Conservation (phyloP, 1,140 invertebrate species). For the Tetramorium parvispinum region DNA sequence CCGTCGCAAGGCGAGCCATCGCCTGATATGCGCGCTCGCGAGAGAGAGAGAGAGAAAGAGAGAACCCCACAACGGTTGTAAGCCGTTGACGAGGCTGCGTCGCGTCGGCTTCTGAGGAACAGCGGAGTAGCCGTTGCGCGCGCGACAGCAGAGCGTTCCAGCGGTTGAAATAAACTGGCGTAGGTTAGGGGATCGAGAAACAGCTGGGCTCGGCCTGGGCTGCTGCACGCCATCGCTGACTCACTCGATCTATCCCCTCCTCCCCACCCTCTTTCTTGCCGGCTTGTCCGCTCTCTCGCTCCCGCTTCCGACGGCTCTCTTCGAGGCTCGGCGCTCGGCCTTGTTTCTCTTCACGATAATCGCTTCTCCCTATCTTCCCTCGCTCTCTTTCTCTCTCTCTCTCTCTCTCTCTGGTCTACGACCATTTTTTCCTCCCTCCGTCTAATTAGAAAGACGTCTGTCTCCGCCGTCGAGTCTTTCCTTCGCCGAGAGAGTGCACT, state of each 20-base stretch:
- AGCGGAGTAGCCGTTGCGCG: background rate
- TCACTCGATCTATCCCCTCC: conserved; percentile 70
- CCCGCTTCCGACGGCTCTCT: conserved; percentile 32
- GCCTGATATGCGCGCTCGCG: no score
- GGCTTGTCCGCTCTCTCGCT: conserved; percentile 29
- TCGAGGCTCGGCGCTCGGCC: background rate
- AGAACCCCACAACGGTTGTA: no score
- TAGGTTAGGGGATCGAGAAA: conserved; percentile 74
- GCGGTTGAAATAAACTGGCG: conserved; percentile 74
- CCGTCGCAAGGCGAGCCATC: background rate
- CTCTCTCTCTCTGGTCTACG: conserved; percentile 16
- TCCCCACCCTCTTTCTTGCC: conserved; percentile 52
- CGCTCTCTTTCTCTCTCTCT: conserved; percentile 26
- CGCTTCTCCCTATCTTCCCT: conserved; percentile 31
- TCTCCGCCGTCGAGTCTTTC: background rate
- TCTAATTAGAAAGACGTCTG: conserved; percentile 1
- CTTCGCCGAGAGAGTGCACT: background rate
- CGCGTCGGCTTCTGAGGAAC: background rate
- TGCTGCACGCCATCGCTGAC: conserved; percentile 78
- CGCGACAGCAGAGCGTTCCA: conserved; percentile 42
- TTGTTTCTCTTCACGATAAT: conserved; percentile 7
- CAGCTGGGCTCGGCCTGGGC: conserved; percentile 77
- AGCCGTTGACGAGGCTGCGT: conserved; percentile 15
- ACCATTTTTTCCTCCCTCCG: conserved; percentile 27
- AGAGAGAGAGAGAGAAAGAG: background rate